phyloP scores from a whole-genome alignment of 2,888 invertebrate genomes.

The Acrocyrtus sp. region DNA sequence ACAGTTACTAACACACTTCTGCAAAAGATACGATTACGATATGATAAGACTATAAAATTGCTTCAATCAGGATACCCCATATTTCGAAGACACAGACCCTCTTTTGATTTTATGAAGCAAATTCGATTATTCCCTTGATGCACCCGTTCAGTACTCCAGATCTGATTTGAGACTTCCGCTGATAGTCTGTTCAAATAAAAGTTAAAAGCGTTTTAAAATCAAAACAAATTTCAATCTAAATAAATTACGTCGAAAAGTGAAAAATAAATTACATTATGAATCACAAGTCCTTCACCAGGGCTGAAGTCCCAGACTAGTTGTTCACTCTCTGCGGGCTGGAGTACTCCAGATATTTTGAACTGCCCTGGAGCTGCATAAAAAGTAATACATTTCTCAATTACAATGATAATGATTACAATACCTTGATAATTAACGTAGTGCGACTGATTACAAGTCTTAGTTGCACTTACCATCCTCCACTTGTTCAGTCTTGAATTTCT shows the following conservation, averaged over 20 bases:
- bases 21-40: too few species aligned
- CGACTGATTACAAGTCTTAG: too few species aligned
- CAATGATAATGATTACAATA: too few species aligned
- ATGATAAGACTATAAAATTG: too few species aligned
- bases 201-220: background rate
- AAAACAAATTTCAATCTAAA: too few species aligned
- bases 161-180: constrained; percentile 27
- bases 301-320: constrained; percentile 32
- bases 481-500: constrained; percentile 43
- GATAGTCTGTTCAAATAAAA: constrained; percentile 8
- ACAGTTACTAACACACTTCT: too few species aligned
- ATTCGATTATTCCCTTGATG: constrained; percentile 26
- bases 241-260: too few species aligned
- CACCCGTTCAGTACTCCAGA: constrained; percentile 32
- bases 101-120: constrained; percentile 27
- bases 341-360: constrained; percentile 9
- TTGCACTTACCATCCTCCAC: constrained; percentile 41
- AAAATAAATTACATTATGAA: constrained; percentile 39
- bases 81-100: constrained; percentile 22
- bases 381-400: background rate
- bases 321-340: constrained; percentile 23
- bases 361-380: constrained; percentile 24
- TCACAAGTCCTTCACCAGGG: constrained; percentile 33
- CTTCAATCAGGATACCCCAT: too few species aligned
- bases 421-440: too few species aligned